phyloP scores from a whole-genome alignment of 2,888 invertebrate genomes.

The Pyrrhosoma nymphula region DNA sequence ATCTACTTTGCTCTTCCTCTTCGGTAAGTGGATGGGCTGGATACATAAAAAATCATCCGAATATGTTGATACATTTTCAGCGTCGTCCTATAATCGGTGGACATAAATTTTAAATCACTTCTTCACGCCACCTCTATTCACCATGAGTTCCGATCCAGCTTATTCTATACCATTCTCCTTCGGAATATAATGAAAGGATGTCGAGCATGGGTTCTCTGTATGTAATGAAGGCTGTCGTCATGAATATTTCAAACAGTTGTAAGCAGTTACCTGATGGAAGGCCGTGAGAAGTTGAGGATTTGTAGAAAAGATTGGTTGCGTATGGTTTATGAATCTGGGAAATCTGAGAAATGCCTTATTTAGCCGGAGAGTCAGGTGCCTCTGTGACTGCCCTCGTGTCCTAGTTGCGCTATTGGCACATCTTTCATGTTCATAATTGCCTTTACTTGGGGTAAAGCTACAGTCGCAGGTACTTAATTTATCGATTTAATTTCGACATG shows the following conservation, averaged over 20 bases:
- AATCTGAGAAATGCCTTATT: not conserved
- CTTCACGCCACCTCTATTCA: not conserved
- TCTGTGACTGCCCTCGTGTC: not conserved
- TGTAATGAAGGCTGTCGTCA: not conserved
- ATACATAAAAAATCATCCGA: not conserved
- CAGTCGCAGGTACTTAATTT: not conserved
- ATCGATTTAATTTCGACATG: conserved; percentile 3
- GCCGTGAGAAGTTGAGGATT: not conserved
- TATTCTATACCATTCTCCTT: not conserved
- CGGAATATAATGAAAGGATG: no score
- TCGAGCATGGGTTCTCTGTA: no score
- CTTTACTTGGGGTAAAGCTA: not conserved
- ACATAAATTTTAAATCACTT: not conserved
- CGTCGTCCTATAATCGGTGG: not conserved
- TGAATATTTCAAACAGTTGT: not conserved
- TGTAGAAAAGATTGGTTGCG: not conserved
- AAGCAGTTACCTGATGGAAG: not conserved
- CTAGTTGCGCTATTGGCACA: conserved; percentile 21
- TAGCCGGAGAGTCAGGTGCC: not conserved
- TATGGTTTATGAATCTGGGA: not conserved
- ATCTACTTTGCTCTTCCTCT: no score
- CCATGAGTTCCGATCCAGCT: not conserved
- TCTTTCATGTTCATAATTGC: not conserved
- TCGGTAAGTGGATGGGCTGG: no score
- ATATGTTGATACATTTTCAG: not conserved